These are phyloP conservation scores for Barbus barbus DNA, from an alignment of 2,113 vertebrate species.

Conservation along the genomic window DNA sequence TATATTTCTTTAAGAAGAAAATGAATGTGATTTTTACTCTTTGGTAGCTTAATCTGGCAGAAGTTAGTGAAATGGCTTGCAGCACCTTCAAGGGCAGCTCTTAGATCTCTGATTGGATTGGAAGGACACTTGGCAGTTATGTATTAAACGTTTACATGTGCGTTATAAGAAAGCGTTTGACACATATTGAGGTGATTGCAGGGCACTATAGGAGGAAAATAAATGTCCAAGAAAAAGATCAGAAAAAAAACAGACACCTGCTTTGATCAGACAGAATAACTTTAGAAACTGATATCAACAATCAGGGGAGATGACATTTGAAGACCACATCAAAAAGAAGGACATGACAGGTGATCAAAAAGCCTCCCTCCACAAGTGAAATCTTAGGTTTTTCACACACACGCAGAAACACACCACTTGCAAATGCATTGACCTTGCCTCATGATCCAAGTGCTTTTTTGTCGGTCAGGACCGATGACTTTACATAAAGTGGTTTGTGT, in stretches of 20 bases:
- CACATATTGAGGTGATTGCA: constrained; percentile 28
- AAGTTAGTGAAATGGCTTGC: not conserved
- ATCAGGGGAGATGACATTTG: constrained; percentile 53
- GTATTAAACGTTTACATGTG: constrained; percentile 19
- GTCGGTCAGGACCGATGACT: not conserved
- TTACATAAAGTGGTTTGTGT: not conserved
- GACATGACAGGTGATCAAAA: constrained; percentile 61
- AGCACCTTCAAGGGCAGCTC: not conserved
- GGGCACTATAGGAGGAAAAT: constrained; percentile 31
- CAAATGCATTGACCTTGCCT: constrained; percentile 20
- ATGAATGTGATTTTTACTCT: not conserved
- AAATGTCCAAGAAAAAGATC: constrained; percentile 62
- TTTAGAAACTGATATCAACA: constrained; percentile 44
- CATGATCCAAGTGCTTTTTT: not conserved
- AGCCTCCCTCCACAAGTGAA: constrained; percentile 21
- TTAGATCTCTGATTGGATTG: constrained; percentile 16
- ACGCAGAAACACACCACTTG: not conserved
- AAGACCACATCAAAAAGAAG: constrained; percentile 67
- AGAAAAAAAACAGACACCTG: constrained; percentile 43
- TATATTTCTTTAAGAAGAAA: constrained; percentile 1
- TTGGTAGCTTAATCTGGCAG: not conserved
- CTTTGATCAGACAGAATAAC: constrained; percentile 51
- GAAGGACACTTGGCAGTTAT: constrained; percentile 18
- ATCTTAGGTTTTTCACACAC: not conserved
- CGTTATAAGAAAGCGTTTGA: constrained; percentile 18